These are phyloP conservation scores for Lepidiolamprologus cunningtoni DNA, from an alignment of 2,113 vertebrate genomes.

Conservation along the genomic window DNA sequence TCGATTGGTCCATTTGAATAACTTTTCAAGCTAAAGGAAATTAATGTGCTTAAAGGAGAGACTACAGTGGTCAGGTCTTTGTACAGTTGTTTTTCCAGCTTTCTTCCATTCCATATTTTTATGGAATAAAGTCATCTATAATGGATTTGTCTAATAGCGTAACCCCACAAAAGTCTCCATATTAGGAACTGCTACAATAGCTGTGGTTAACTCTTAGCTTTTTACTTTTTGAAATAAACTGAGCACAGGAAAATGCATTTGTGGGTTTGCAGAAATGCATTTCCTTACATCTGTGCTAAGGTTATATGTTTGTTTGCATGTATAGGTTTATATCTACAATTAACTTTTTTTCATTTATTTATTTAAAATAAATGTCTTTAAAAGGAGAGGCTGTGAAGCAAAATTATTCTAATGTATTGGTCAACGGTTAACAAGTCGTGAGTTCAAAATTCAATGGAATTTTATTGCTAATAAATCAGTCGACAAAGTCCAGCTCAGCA, in stretches of 20 bases:
- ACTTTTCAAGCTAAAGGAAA: background rate
- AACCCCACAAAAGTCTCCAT: background rate
- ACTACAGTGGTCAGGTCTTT: background rate
- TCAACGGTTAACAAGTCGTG: accelerated
- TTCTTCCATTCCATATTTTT: background rate
- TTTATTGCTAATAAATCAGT: too few species aligned
- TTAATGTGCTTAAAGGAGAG: background rate
- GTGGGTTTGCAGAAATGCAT: background rate
- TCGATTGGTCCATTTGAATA: background rate
- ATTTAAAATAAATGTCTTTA: background rate
- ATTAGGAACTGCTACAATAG: background rate
- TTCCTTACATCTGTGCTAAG: background rate
- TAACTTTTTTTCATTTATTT: background rate
- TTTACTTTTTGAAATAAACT: background rate
- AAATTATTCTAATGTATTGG: background rate
- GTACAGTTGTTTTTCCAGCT: background rate
- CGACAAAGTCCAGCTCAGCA: background rate
- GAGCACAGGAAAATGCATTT: background rate
- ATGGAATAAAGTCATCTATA: background rate
- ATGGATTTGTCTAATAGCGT: background rate
- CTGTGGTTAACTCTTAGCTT: background rate
- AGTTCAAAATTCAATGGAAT: background rate
- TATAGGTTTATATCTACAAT: background rate
- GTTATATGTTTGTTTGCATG: background rate
- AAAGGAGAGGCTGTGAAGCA: background rate